Evolutionary conservation across 1,140 invertebrate genomes (phyloP), one percentile per base, ranked within the genome.

Genomic region (Glossosoma conforme): DNA sequence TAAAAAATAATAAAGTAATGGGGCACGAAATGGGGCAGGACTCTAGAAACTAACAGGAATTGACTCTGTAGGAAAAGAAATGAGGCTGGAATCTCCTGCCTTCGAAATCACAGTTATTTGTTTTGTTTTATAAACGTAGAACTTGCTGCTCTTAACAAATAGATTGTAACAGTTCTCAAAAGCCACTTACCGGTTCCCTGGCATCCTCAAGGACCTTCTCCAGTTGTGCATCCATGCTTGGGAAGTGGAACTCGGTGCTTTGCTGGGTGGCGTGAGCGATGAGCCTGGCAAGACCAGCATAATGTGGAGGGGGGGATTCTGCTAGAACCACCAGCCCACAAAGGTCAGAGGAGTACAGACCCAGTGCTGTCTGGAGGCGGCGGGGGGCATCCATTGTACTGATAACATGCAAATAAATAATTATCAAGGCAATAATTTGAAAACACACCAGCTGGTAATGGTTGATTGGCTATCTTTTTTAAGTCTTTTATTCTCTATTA

Each of bases 301-400:
- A 52, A 25, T 60, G 58, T 10, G 54, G 48, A 1, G 60, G 57
- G 0, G 53, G 38, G 17, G 48, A 41, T 6, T 68, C 65, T 3
- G 54, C 52, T 44, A 68, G 57, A 24, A 97, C 69, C 30, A 98
- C 90, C 18, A 93, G 69, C 4, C 89, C 94, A 68, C 86, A 88
- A 36, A 97, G 73, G 62, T 92, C 91, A 65, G 87, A 86, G 1
- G 93, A 96, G 73, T 97, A 98, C 1, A 98, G 74, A 25, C 86
- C 91, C 65, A 98, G 81, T 36, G 93, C 89, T 50, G 93, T 97
- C 74, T 97, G 93, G 13, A 97, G 75, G 47, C 90, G 76, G 62
- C 91, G 87, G 3, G 89, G 85, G 41, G 80, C 38, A 28, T 60
- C 63, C 30, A 56, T 43, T 21, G 40, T 55, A 33, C 28, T 54